phyloP scores from a whole-genome alignment of 2,888 invertebrate genomes.

The Mythimna lalbum region DNA sequence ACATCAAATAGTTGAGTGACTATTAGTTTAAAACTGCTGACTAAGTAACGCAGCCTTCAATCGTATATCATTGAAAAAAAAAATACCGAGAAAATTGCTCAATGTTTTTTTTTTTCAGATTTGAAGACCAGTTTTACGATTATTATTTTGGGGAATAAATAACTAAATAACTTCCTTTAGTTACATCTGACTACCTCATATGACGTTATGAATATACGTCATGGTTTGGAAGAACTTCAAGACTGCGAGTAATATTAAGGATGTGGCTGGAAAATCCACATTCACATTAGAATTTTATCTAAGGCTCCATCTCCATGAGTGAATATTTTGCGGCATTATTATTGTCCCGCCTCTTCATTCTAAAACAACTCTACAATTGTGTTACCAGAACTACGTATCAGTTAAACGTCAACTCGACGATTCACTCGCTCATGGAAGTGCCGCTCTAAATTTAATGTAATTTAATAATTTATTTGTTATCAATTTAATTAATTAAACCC shows the following conservation, averaged over 20 bases:
- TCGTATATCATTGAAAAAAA: background rate
- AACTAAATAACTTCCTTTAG: background rate
- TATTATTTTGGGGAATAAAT: slow-evolving; percentile 1
- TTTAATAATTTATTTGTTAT: background rate
- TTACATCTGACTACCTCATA: background rate
- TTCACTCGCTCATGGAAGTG: background rate
- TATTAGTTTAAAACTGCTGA: no score
- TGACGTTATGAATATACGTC: background rate
- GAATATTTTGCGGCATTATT: background rate
- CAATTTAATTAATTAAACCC: no score
- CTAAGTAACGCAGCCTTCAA: background rate
- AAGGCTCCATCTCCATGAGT: background rate
- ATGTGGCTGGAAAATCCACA: background rate
- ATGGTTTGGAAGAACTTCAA: background rate
- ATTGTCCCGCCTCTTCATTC: background rate
- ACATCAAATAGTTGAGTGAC: no score
- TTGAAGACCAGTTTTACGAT: background rate
- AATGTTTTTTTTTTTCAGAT: background rate
- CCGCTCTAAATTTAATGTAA: background rate
- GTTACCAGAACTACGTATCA: background rate
- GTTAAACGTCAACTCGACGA: background rate
- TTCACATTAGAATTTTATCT: background rate
- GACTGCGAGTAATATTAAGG: background rate
- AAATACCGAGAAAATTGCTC: no score
- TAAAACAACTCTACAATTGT: background rate